Conservation (phyloP, 2,888 invertebrate species). For the Tenthredo scrophulariae region DNA sequence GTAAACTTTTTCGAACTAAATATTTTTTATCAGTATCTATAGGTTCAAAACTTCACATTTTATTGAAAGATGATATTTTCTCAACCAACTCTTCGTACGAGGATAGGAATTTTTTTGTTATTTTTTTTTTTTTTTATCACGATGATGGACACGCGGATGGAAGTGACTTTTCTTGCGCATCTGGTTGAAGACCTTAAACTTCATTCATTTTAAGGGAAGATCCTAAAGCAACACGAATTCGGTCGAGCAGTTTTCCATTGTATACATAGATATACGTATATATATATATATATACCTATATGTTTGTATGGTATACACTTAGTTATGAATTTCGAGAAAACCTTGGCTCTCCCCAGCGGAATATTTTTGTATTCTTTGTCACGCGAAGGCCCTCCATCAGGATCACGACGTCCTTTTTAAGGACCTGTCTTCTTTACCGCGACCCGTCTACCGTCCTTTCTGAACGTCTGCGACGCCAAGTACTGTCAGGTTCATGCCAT, state of each 20-base stretch:
- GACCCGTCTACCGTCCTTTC: constrained; percentile 23
- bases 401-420: constrained; percentile 55
- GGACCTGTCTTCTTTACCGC: constrained; percentile 52
- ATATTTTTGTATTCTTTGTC: constrained; percentile 54
- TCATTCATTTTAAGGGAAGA: constrained; percentile 1
- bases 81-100: not conserved
- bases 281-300: not conserved
- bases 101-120: not conserved
- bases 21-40: not conserved
- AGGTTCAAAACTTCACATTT: not conserved
- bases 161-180: not conserved
- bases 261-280: not conserved
- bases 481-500: constrained; percentile 54
- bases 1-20: not conserved
- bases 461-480: constrained; percentile 48
- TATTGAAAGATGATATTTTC: not conserved
- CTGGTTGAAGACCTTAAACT: not conserved
- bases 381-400: constrained; percentile 51
- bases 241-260: not conserved
- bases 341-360: not conserved
- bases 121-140: not conserved
- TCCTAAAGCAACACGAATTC: constrained; percentile 11
- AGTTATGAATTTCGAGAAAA: constrained; percentile 43
- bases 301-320: not conserved
- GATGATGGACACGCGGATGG: not conserved